Evolutionary conservation across 2,113 vertebrate genomes (phyloP), one percentile per base, ranked within the genome.

Genomic region (Osmerus mordax): DNA sequence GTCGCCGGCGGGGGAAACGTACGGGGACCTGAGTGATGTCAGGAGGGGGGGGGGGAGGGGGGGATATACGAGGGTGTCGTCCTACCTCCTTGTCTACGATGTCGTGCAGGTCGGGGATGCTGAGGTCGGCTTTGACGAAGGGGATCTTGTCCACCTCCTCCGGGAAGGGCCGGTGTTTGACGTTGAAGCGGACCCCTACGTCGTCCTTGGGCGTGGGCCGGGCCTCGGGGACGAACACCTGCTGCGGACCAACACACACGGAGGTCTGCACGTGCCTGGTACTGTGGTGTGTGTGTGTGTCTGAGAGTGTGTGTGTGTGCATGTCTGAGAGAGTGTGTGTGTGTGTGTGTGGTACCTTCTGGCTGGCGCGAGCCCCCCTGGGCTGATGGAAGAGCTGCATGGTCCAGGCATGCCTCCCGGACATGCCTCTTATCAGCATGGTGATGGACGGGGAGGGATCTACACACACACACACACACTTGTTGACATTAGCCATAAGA

Each of bases 311-410:
- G 32, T 65, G 62, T 65, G 36, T n/a, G 32, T 23, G 9, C 19
- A 5, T 8, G 25, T 65, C 18, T 47, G 18, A 36, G 19, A 19
- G 64, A 14, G 11, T 29, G 32, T 65, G 62, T 65, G 21, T n/a
- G 32, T 23, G 15, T 41, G 54, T 51, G 28, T 18, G 4, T 67
- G 70, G 84, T 89, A 95, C 95, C 93, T 95, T 94, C 86, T 95
- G 94, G 86, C 91, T 94, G 86, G 93, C 91, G 87, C 95, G 93
- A 74, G 93, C 93, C 89, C 92, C 89, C 90, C 94, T 91, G 78
- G 95, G 94, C 84, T 97, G 92, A 76, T 95, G 94, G 84, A 93
- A 94, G 63, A 96, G 95, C 74, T 97, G 94, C 83, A 98, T 94
- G 77, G 92, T 94, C 96, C 96, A 98, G 1, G 92, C 93, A 71